A percentile compares a stretch with the other conserved stretches of the same genome.
These are phyloP conservation scores for Nibea coibor DNA, from an alignment of 2,113 vertebrate genomes.

Conservation along the genomic window DNA sequence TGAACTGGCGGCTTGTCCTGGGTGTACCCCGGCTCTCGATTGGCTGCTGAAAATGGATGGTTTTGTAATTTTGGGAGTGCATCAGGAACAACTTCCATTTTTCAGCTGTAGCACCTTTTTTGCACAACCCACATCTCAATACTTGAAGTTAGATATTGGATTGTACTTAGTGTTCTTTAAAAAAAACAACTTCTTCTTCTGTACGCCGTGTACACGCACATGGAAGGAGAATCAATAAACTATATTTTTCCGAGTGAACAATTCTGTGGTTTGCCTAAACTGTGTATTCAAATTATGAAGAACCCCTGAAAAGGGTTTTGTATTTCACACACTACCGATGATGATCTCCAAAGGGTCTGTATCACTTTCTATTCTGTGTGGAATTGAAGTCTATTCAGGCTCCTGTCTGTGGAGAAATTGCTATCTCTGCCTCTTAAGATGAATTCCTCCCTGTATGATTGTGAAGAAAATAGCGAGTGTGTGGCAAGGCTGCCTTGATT, in stretches of 20 bases:
- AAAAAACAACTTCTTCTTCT: no score
- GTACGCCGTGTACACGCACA: background rate
- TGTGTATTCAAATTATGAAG: background rate
- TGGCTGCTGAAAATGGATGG: no score
- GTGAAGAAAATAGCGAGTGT: slow-evolving; percentile 11
- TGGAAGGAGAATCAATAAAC: background rate
- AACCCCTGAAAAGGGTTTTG: background rate
- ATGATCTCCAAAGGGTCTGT: slow-evolving; percentile 10
- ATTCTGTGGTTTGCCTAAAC: background rate
- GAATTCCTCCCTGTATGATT: slow-evolving; percentile 13
- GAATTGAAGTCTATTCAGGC: background rate
- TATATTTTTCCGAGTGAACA: background rate
- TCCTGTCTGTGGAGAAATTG: slow-evolving; percentile 14
- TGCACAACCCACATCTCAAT: background rate
- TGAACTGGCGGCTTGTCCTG: no score
- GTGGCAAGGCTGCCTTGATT: background rate
- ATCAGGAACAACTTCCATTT: background rate
- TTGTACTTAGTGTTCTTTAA: background rate
- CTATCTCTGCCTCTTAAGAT: slow-evolving; percentile 21
- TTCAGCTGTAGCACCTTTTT: background rate
- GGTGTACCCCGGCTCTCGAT: no score
- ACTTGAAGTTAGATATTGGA: background rate
- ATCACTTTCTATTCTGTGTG: background rate
- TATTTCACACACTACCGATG: background rate
- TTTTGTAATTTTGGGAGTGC: no score